phyloP scores from a whole-genome alignment of 2,888 invertebrate species.

The Chrysotoxum bicinctum region DNA sequence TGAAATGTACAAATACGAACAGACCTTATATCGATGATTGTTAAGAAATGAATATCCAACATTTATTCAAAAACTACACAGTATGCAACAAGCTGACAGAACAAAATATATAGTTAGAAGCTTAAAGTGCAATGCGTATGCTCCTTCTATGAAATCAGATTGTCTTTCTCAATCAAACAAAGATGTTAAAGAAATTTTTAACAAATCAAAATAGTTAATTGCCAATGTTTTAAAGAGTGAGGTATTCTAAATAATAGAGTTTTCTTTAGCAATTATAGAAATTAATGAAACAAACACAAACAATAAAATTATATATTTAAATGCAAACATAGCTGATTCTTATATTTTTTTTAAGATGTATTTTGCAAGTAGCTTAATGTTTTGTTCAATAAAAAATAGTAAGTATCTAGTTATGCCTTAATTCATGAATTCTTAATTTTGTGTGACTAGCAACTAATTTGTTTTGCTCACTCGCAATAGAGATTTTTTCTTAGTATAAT shows the following conservation, averaged over 20 bases:
- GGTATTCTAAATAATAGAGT: conserved; percentile 18
- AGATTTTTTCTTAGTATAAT: conserved; percentile 12
- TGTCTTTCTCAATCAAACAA: background rate
- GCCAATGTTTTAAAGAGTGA: conserved; percentile 27
- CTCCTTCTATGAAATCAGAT: background rate
- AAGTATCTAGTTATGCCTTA: conserved; percentile 46
- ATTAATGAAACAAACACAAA: conserved; percentile 31
- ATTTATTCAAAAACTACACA: conserved; percentile 11
- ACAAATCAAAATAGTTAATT: background rate
- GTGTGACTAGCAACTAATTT: conserved; percentile 32
- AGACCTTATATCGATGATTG: background rate
- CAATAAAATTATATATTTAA: conserved; percentile 29
- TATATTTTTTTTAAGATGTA: conserved; percentile 25
- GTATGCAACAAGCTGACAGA: conserved; percentile 9
- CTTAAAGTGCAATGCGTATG: conserved; percentile 12
- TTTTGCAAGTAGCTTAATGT: conserved; percentile 45
- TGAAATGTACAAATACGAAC: background rate
- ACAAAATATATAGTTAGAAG: conserved; percentile 13
- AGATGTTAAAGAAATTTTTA: background rate
- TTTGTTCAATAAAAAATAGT: conserved; percentile 36
- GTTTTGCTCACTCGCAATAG: background rate
- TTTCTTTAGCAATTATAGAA: conserved; percentile 30
- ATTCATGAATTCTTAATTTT: conserved; percentile 22
- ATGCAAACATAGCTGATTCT: conserved; percentile 60
- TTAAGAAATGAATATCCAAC: background rate